These are phyloP conservation scores for Anisognathus igniventris DNA, from an alignment of 2,797 vertebrate genomes.

Conservation along the genomic window DNA sequence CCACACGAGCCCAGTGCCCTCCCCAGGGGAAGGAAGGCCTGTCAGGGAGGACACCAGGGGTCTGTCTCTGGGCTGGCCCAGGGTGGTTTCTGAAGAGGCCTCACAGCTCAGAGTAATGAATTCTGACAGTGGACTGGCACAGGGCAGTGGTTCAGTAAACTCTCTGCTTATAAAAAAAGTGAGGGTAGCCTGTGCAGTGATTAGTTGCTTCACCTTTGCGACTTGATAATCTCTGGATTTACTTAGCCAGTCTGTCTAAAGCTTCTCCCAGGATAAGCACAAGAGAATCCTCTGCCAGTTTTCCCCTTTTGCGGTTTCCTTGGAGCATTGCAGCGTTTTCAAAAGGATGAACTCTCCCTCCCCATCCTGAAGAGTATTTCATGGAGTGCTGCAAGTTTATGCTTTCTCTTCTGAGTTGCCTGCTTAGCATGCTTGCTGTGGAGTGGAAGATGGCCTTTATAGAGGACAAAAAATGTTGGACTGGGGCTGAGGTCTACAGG, in stretches of 20 bases:
- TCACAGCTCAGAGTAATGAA: not conserved
- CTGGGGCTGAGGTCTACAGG: not conserved
- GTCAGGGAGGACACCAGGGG: not conserved
- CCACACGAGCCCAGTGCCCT: not conserved
- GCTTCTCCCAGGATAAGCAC: not conserved
- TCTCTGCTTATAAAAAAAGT: not conserved
- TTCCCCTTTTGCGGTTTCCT: fast-evolving
- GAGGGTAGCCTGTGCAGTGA: not conserved
- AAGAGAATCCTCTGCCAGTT: not conserved
- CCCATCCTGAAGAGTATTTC: not conserved
- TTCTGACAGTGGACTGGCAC: not conserved
- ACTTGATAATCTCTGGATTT: not conserved
- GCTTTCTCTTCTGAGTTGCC: not conserved
- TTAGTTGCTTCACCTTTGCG: not conserved
- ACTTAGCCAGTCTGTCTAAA: not conserved
- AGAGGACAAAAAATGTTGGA: not conserved
- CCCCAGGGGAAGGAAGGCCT: not conserved
- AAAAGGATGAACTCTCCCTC: not conserved
- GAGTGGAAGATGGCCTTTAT: not conserved
- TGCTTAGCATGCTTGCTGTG: not conserved
- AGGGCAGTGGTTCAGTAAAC: not conserved
- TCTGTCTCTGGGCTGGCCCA: not conserved
- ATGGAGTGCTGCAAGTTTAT: not conserved
- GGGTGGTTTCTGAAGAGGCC: not conserved
- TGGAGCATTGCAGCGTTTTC: not conserved